These are phyloP conservation scores for Aquatica leii DNA, from an alignment of 2,888 invertebrate species.

Conservation along the genomic window DNA sequence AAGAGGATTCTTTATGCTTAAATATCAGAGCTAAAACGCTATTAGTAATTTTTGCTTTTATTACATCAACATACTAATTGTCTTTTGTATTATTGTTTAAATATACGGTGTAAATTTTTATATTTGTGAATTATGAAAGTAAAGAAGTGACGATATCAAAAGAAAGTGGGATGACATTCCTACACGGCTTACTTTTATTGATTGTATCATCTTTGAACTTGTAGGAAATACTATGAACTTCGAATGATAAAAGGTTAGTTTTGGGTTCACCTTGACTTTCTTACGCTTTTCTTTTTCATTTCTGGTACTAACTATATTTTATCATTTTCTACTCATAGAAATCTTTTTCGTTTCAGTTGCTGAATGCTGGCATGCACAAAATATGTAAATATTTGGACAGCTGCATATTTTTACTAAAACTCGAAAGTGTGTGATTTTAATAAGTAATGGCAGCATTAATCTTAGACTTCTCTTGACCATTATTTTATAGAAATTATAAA, in stretches of 20 bases:
- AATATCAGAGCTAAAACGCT: neutral
- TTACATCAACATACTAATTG: neutral
- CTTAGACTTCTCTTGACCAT: too few relatives aligned
- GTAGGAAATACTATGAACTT: slow-evolving; percentile 13
- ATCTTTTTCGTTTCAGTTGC: too few relatives aligned
- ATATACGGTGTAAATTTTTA: neutral
- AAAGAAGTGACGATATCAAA: slow-evolving; percentile 31
- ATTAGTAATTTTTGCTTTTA: neutral
- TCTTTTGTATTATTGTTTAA: neutral
- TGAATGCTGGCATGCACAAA: too few relatives aligned
- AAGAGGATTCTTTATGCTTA: slow-evolving; percentile 11
- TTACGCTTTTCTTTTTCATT: neutral
- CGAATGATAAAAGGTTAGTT: neutral
- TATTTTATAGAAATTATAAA: too few relatives aligned
- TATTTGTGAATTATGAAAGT: slow-evolving; percentile 13
- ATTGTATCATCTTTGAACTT: slow-evolving; percentile 29
- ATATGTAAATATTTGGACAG: too few relatives aligned
- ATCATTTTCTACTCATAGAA: too few relatives aligned
- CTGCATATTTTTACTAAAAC: too few relatives aligned
- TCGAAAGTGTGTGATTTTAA: too few relatives aligned
- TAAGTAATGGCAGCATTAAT: too few relatives aligned
- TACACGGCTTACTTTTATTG: slow-evolving; percentile 31
- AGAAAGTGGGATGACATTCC: slow-evolving; percentile 33
- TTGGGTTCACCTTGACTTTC: too few relatives aligned
- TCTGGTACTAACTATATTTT: too few relatives aligned